A percentile compares a stretch with the other conserved stretches of the same genome.
Conservation (phyloP, 2,797 vertebrate species). For the Adelosebastes latens region DNA sequence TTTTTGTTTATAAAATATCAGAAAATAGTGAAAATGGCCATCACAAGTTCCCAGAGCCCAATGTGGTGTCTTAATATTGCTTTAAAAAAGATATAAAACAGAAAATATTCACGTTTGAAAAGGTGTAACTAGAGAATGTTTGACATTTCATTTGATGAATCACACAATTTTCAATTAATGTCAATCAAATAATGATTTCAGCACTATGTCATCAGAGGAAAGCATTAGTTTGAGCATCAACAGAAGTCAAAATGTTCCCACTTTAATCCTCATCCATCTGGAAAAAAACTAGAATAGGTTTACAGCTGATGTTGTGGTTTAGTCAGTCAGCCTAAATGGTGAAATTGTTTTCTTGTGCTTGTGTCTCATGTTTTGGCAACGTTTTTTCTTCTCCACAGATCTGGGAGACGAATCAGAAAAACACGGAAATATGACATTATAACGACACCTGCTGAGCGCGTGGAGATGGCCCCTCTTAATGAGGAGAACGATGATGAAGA, state of each 20-base stretch:
- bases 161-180: not conserved
- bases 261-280: not conserved
- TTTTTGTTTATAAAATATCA: not conserved
- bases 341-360: not conserved
- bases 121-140: not conserved
- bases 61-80: not conserved
- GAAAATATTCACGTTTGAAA: not conserved
- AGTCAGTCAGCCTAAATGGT: not conserved
- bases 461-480: constrained; percentile 97
- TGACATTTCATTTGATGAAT: not conserved
- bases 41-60: not conserved
- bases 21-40: not conserved
- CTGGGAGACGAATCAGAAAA: constrained; percentile 90
- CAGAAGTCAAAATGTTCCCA: not conserved
- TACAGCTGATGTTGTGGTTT: not conserved
- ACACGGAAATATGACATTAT: constrained; percentile 97
- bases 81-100: not conserved
- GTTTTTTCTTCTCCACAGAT: constrained; percentile 75
- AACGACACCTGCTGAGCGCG: constrained; percentile 93
- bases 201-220: not conserved
- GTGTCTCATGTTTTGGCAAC: not conserved
- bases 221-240: not conserved
- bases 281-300: not conserved
- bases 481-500: constrained; percentile 95
- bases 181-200: not conserved